A percentile compares a stretch with the other conserved stretches of the same genome.
Conservation (phyloP, 2,113 vertebrate species). For the Leucoraja erinaceus region DNA sequence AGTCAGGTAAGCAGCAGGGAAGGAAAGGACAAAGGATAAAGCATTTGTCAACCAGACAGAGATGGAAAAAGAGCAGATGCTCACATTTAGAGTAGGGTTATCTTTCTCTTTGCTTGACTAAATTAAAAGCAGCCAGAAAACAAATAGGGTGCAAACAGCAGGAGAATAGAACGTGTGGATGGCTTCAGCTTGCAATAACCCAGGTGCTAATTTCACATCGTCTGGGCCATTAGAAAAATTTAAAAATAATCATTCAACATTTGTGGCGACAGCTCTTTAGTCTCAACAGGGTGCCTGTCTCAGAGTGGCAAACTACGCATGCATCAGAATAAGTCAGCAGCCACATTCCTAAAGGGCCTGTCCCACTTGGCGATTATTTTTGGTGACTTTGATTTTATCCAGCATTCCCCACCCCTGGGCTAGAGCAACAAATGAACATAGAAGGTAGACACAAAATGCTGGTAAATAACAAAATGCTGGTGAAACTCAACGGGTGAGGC, state of each 20-base stretch:
- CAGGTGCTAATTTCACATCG: neutral
- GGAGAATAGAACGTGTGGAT: neutral
- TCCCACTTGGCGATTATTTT: no score
- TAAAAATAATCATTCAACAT: neutral
- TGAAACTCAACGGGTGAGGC: no score
- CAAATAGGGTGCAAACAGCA: neutral
- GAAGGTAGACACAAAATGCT: no score
- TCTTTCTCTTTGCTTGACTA: neutral
- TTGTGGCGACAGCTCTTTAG: neutral
- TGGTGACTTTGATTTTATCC: no score
- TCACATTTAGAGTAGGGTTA: neutral
- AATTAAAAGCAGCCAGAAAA: neutral
- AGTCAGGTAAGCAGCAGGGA: no score
- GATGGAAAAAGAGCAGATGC: neutral
- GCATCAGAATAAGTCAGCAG: neutral
- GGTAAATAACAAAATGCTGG: no score
- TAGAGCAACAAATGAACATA: no score
- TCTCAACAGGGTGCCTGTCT: neutral
- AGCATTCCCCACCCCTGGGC: no score
- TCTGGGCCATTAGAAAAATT: neutral
- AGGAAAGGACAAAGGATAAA: neutral
- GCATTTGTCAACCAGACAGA: neutral
- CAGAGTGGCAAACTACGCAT: neutral
- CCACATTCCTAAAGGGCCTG: neutral
- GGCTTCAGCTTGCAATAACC: neutral